Conservation (phyloP, 2,113 vertebrate genomes). For the Rhabdornis inornatus region DNA sequence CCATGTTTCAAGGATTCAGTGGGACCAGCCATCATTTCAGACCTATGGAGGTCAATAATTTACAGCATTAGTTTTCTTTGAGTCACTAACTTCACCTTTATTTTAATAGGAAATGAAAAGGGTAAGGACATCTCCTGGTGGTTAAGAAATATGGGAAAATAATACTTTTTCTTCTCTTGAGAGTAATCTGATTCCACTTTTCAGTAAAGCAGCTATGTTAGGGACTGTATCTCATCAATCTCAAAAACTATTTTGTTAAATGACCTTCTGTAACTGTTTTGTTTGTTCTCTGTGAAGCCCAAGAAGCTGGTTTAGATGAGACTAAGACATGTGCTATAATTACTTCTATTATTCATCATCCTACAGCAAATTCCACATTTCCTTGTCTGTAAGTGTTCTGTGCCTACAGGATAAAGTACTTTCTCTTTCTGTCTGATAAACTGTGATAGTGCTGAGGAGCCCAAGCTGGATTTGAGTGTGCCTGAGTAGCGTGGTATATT, state of each 20-base stretch:
- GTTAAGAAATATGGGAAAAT: not conserved
- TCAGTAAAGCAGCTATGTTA: not conserved
- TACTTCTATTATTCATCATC: not conserved
- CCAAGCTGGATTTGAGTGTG: not conserved
- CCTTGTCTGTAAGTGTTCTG: not conserved
- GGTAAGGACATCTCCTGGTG: not conserved
- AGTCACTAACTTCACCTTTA: not conserved
- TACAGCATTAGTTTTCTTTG: constrained; percentile 28
- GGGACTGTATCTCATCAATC: not conserved
- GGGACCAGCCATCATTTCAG: constrained; percentile 45
- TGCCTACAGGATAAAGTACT: not conserved
- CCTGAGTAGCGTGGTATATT: not conserved
- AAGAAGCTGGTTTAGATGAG: not conserved
- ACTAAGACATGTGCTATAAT: not conserved
- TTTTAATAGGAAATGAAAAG: not conserved
- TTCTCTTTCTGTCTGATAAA: not conserved
- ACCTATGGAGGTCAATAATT: constrained; percentile 46
- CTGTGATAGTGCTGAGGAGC: not conserved
- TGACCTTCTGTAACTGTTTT: not conserved
- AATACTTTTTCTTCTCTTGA: not conserved
- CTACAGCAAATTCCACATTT: not conserved
- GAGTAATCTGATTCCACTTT: not conserved
- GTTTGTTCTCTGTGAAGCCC: not conserved
- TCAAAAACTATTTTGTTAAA: not conserved
- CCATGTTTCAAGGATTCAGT: constrained; percentile 35